These are phyloP conservation scores for Ametastegia equiseti DNA, from an alignment of 2,888 invertebrate genomes.

Conservation along the genomic window DNA sequence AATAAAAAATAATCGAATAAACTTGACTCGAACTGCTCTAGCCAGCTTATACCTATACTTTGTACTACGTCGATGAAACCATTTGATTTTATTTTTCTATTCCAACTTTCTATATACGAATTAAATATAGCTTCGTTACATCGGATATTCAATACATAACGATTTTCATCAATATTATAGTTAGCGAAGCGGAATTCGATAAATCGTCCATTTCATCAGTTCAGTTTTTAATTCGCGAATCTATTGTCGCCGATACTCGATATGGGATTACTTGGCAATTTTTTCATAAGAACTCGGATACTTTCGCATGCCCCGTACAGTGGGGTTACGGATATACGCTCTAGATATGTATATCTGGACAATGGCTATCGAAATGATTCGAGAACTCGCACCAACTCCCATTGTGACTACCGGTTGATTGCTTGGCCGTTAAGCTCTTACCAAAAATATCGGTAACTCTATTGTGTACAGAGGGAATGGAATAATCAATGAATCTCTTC, in stretches of 20 bases:
- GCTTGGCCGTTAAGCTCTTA: constrained; percentile 41
- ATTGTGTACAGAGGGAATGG: constrained; percentile 36
- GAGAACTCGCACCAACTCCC: background rate
- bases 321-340: background rate
- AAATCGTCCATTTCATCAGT: constrained; percentile 1
- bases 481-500: constrained; percentile 46
- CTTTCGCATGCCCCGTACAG: constrained; percentile 5
- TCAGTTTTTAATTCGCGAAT: constrained; percentile 7
- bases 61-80: background rate
- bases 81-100: background rate
- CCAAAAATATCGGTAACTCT: constrained; percentile 33
- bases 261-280: constrained; percentile 18
- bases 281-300: constrained; percentile 12
- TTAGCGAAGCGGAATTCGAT: background rate
- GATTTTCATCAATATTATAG: background rate
- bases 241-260: background rate
- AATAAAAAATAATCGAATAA: background rate
- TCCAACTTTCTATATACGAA: background rate
- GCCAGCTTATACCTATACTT: background rate
- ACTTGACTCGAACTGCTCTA: background rate
- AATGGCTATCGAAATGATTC: constrained; percentile 31
- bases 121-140: background rate
- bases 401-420: constrained; percentile 43
- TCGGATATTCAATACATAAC: background rate
- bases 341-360: background rate